phyloP scores from a whole-genome alignment of 2,113 vertebrate genomes.

The Periophthalmodon schlosseri region DNA sequence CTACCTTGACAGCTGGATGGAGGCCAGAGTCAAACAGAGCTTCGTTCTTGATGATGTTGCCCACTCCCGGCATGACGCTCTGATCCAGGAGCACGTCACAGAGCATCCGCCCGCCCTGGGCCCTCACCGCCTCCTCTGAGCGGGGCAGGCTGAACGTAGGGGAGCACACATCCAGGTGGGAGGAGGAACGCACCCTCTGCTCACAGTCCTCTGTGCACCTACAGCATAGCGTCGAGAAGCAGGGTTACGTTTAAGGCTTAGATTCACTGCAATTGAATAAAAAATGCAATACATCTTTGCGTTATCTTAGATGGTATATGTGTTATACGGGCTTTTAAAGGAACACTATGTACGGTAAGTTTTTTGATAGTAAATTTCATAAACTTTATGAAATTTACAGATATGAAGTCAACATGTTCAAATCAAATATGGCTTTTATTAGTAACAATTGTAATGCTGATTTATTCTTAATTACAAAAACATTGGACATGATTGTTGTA shows the following conservation, averaged over 20 bases:
- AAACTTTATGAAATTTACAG: too few relatives aligned
- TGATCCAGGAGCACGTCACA: constrained; percentile 94
- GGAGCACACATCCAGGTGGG: constrained; percentile 89
- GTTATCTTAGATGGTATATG: background rate
- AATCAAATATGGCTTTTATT: too few relatives aligned
- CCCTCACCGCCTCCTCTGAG: constrained; percentile 81
- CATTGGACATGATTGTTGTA: too few relatives aligned
- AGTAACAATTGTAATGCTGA: too few relatives aligned
- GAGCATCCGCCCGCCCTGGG: constrained; percentile 81
- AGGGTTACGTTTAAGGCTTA: background rate
- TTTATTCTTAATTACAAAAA: too few relatives aligned
- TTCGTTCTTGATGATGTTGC: constrained; percentile 98
- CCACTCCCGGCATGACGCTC: constrained; percentile 88
- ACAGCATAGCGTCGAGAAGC: background rate
- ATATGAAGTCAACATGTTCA: too few relatives aligned
- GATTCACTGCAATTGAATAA: background rate
- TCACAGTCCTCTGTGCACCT: constrained; percentile 84
- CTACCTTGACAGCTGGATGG: constrained; percentile 87
- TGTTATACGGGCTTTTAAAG: background rate
- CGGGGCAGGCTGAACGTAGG: constrained; percentile 82
- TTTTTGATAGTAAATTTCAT: too few relatives aligned
- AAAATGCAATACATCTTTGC: background rate
- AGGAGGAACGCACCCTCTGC: constrained; percentile 79
- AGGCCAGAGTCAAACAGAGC: constrained; percentile 89
- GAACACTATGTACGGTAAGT: too few relatives aligned